Base-by-base conservation (phyloP, 2,797 vertebrate genomes). In the Podargus strigoides region DNA sequence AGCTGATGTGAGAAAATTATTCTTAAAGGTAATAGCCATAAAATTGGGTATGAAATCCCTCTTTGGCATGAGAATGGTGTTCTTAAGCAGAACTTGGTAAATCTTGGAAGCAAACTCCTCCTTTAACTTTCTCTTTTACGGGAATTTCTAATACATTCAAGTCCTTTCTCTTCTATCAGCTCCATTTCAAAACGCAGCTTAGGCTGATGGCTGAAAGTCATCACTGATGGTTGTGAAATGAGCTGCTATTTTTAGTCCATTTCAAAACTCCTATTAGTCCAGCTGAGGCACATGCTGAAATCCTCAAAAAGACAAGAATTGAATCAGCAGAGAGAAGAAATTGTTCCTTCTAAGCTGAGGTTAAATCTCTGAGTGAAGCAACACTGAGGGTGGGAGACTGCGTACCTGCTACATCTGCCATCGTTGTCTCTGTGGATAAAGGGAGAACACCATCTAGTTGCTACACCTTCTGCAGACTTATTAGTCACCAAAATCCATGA, bases 251-350 rank as follows among this genome's bases (percentile, higher is more conserved):
- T 94, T 94, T 68, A 93, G 59, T 24, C 42, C 58, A 59, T 87
- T 93, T 91, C 49, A 79, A 76, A 94, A 82, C 55, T 76, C 68
- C 74, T n/a, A 68, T 91, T 93, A 82, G 67, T 74, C 62, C 64
- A 87, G 39, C 49, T 39, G 55, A 92, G 60, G 47, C 53, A 64
- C 0, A 0, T 64, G 60, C 53, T 93, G 59, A 94, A 86, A 64
- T 81, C 47, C 26, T 88, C 66, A 68, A 89, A 73, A 80, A 89
- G 68, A 7, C 36, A 63, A 89, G 49, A 85, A 85, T 0, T 47
- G 22, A 87, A 72, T 26, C 9, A 5, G 28, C 41, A 85, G 41
- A 55, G 76, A 89, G 67, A 90, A 79, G 13, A 75, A 93, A 56
- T 52, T 66, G 12, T 85, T 87, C n/a, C 59, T 89, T 46, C 37